Base-by-base conservation (phyloP, 1,140 invertebrate species). In the Cydia fagiglandana region DNA sequence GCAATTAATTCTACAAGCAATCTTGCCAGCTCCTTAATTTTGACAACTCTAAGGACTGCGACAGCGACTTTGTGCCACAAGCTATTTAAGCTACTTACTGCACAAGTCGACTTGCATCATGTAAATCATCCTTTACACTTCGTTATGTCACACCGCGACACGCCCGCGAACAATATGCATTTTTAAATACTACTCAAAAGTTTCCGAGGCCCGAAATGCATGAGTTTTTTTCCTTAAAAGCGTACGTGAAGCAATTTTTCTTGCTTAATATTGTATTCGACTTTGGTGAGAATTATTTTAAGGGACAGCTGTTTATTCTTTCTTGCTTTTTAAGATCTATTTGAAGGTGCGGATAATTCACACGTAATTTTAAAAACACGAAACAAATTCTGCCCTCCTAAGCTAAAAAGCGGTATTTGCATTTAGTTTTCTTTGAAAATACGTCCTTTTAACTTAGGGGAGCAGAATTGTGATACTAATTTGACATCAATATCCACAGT, bases 111-210 rank as follows among this genome's bases (percentile, higher is more conserved):
- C 56, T 61, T 61, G 10, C 17, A 61, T 6, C 56, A 20, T 61
- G 56, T 61, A 61, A 61, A 12, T 24, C 3, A 20, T 10, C n/a
- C 56, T 61, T 61, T 24, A 61, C 56, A 76, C 68, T 78, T 77
- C 77, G 76, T 78, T 84, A 79, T 75, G 81, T 86, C 84, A 82
- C 81, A 82, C 83, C 78, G 76, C 80, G 74, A 70, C 76, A 28
- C 45, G 47, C 73, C 79, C 77, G 77, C 74, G 80, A 85, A 86
- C 81, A 85, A 82, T 86, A 86, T 88, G 78, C 84, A 88, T 88
- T 87, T 85, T 87, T 88, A 88, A 88, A 84, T 83, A 84, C 76
- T 78, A 73, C 77, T 61, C 68, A 56, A 56, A 83, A 81, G 70
- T 83, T 83, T 83, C 79, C 56, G 30, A 47, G 75, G 76, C 80